These are phyloP conservation scores for Nettapus auritus DNA, from an alignment of 2,113 vertebrate genomes.

Conservation along the genomic window DNA sequence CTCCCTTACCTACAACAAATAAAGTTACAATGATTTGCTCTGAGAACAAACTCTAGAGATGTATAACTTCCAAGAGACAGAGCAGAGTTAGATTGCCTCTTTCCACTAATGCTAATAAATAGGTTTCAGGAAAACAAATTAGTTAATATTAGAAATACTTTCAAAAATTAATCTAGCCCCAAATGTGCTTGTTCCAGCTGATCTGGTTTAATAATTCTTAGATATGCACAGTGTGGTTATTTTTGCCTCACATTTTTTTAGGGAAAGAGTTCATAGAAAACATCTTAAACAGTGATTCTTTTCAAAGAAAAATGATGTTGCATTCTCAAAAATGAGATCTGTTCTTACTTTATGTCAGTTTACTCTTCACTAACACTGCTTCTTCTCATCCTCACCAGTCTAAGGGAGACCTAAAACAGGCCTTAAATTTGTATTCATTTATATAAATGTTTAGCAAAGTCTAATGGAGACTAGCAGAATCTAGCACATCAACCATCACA, in stretches of 20 bases:
- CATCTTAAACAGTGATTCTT: background rate
- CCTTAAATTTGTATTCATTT: background rate
- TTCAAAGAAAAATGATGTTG: background rate
- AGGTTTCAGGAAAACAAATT: constrained; percentile 10
- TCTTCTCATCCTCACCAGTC: background rate
- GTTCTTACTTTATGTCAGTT: background rate
- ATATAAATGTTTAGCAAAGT: background rate
- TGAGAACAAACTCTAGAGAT: constrained; percentile 9
- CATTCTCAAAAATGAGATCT: background rate
- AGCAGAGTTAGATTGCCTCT: background rate
- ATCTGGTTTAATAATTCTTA: constrained; percentile 28
- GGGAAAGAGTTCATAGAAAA: background rate
- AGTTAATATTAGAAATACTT: constrained; percentile 35
- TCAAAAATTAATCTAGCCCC: constrained; percentile 54
- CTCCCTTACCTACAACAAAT: constrained; percentile 20
- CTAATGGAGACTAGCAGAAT: background rate
- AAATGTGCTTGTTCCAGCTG: constrained; percentile 37
- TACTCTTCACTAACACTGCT: background rate
- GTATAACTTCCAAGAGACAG: background rate
- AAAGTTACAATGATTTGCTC: background rate
- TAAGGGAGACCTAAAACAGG: background rate
- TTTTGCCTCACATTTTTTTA: background rate
- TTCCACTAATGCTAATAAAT: constrained; percentile 27
- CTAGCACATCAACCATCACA: background rate
- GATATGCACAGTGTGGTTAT: background rate